Conservation (phyloP, 2,888 invertebrate genomes). For the Nycteola revayana region DNA sequence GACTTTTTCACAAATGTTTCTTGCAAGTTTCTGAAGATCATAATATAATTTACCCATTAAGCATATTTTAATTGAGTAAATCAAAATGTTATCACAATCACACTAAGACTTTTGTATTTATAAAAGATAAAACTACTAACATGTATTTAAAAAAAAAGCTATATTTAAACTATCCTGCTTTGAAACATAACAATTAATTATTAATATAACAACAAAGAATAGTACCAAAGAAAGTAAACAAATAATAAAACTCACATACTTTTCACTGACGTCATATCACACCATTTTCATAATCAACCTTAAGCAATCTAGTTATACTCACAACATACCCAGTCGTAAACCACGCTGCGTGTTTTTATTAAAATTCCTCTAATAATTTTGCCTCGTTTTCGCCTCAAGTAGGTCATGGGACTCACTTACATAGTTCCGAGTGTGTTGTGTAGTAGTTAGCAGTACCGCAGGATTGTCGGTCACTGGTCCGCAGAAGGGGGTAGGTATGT, state of each 20-base stretch:
- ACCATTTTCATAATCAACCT: conserved; percentile 34
- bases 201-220: too few relatives aligned
- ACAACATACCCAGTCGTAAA: conserved; percentile 27
- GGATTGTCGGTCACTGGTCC: conserved; percentile 34
- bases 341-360: conserved; percentile 41
- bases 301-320: conserved; percentile 21
- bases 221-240: too few relatives aligned
- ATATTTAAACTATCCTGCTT: too few relatives aligned
- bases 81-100: too few relatives aligned
- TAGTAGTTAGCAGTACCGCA: conserved; percentile 13
- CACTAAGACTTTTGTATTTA: too few relatives aligned
- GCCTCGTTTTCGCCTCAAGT: conserved; percentile 30
- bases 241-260: conserved; percentile 15
- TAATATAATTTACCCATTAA: too few relatives aligned
- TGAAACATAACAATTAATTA: too few relatives aligned
- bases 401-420: conserved; percentile 39
- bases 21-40: too few relatives aligned
- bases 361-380: conserved; percentile 44
- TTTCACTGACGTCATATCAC: conserved; percentile 25
- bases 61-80: too few relatives aligned
- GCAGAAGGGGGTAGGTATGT: conserved; percentile 35
- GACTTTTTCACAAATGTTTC: too few relatives aligned
- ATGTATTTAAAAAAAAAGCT: too few relatives aligned
- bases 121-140: too few relatives aligned
- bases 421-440: conserved; percentile 34